Evolutionary conservation across 2,888 invertebrate species (phyloP), one percentile per base, ranked within the genome.

Genomic region (Octonoba sinensis): DNA sequence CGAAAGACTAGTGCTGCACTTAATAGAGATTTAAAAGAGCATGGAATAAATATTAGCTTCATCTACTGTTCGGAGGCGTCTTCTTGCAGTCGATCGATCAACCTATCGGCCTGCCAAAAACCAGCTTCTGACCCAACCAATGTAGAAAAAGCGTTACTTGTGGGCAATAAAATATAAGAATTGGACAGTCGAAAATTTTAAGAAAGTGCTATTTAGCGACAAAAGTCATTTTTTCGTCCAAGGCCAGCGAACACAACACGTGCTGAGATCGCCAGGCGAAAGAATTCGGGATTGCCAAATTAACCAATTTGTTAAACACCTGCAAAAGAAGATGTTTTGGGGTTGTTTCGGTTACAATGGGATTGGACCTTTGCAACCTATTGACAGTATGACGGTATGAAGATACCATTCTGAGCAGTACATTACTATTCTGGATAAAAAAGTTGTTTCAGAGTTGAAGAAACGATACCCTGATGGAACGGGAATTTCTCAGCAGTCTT

Each of bases 31-130:
- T 49, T 65, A 49, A 46, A 65, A 2, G 65, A 3, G 18, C n/a
- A 65, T 18, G 65, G 47, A 65, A 65, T 65, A 46, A 49, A 65
- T 47, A 65, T 46, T 49, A 65, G n/a, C 46, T 20, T 65, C 27
- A 60, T 60, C 46, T 46, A 65, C 47, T 20, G 44, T 65, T 65
- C 49, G 47, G 47, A 65, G 65, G 49, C 49, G 18, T 2, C 47
- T 65, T 65, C 1, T 65, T 46, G 65, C 22, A 49, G 1, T 1
- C 65, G 20, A 18, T 24, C 59, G 59, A 18, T 6, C 27, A 3
- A 27, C 27, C 3, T 27, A 27, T 27, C 27, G 27, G 6, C 27
- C 27, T 27, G 6, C n/a, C 1, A 46, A 65, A n/a, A 65, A 65
- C 8, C 49, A 46, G 47, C 47, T 65, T 65, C 27, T 65, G 13